phyloP scores from a whole-genome alignment of 2,113 vertebrate genomes.

The Clupea harengus region DNA sequence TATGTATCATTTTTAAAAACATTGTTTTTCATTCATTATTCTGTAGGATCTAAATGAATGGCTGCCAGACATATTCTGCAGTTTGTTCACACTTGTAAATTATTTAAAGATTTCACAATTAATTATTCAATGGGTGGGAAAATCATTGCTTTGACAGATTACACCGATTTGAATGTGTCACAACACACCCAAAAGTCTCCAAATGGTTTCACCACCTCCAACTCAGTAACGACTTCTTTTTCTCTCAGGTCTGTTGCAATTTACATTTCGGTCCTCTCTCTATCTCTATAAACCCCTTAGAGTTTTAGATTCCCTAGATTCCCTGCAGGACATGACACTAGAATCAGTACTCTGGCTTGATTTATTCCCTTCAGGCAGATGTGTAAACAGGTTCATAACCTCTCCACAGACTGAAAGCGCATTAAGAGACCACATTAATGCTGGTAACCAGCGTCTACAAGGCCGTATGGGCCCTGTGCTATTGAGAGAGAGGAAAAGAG shows the following conservation, averaged over 20 bases:
- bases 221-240: not conserved
- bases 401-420: not conserved
- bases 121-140: not conserved
- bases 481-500: not conserved
- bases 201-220: not conserved
- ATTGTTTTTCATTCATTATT: not conserved
- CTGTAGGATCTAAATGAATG: not conserved
- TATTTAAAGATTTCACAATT: not conserved
- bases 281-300: not conserved
- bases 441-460: not conserved
- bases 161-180: not conserved
- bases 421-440: not conserved
- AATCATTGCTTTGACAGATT: not conserved
- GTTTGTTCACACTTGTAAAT: not conserved
- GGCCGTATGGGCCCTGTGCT: not conserved
- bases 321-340: not conserved
- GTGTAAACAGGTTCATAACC: not conserved
- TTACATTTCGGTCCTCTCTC: conserved; percentile 16
- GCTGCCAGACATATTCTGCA: not conserved
- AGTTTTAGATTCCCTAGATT: not conserved
- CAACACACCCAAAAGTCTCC: not conserved
- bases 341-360: not conserved
- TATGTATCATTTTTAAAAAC: too few species aligned
- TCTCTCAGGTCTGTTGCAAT: not conserved
- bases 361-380: not conserved